Evolutionary conservation across 2,113 vertebrate species (phyloP).

Genomic region (Anguilla rostrata): DNA sequence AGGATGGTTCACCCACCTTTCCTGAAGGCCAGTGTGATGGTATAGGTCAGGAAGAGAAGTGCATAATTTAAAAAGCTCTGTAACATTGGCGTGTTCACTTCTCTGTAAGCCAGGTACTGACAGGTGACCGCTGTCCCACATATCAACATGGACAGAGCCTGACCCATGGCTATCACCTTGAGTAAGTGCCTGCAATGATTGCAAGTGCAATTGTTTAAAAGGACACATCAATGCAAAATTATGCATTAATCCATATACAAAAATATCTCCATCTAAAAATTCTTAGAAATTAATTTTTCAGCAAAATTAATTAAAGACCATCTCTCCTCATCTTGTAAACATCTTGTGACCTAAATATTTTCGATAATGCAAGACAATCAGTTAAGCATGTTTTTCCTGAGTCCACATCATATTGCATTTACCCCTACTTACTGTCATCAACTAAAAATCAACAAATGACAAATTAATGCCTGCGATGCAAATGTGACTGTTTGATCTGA

Average conservation of each 20-base stretch:
- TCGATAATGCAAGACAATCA: neutral
- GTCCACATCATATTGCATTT: too few relatives aligned
- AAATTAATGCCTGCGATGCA: neutral
- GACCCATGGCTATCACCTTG: conserved; percentile 84
- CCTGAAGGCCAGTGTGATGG: conserved; percentile 68
- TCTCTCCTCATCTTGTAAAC: neutral
- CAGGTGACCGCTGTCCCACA: conserved; percentile 92
- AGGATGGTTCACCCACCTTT: conserved; percentile 72
- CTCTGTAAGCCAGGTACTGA: conserved; percentile 74
- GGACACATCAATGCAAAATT: neutral
- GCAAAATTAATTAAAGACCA: neutral
- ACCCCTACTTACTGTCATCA: neutral
- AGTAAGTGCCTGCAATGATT: conserved; percentile 75
- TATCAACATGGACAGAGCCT: conserved; percentile 88
- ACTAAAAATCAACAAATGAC: neutral
- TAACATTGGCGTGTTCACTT: conserved; percentile 85
- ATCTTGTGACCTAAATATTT: neutral
- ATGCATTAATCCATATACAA: neutral
- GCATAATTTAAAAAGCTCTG: conserved; percentile 93
- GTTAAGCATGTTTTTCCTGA: neutral
- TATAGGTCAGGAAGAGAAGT: conserved; percentile 83
- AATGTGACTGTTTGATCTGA: neutral
- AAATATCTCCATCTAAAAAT: neutral
- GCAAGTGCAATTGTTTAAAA: neutral
- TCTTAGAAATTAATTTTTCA: neutral